Evolutionary conservation across 2,797 vertebrate genomes (phyloP).

Genomic region (Falco peregrinus): DNA sequence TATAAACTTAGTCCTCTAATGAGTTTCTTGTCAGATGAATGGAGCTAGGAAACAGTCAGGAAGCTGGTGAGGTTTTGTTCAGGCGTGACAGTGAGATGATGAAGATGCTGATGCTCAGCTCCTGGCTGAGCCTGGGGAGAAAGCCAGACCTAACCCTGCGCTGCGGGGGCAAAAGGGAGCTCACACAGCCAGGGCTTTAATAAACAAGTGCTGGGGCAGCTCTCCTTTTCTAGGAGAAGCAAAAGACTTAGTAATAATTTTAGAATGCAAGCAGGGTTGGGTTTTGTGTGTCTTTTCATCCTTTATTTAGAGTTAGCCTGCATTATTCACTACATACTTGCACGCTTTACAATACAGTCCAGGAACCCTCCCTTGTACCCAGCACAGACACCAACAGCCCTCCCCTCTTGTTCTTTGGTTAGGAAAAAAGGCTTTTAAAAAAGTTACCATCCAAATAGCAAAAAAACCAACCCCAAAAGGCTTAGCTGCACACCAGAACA

Average conservation of each 20-base stretch:
- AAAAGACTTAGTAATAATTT: background rate
- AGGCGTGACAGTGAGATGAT: background rate
- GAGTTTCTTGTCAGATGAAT: fast-evolving
- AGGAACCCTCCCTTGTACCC: background rate
- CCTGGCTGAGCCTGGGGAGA: background rate
- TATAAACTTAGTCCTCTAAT: no score
- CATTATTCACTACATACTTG: background rate
- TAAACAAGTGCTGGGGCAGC: background rate
- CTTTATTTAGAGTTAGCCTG: constrained; percentile 20
- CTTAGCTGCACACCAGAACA: background rate
- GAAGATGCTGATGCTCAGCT: no score
- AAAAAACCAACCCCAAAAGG: background rate
- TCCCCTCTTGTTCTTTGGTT: background rate
- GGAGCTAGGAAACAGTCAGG: fast-evolving
- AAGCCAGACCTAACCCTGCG: background rate
- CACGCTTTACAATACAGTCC: background rate
- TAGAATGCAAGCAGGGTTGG: fast-evolving
- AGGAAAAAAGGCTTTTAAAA: background rate
- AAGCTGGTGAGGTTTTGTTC: background rate
- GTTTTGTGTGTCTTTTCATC: background rate
- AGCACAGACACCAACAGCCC: fast-evolving
- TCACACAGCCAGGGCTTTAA: fast-evolving
- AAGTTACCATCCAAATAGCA: background rate
- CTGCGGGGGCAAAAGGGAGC: no score
- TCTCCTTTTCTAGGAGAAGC: background rate